A percentile compares a stretch with the other conserved stretches of the same genome.
phyloP scores from a whole-genome alignment of 2,888 invertebrate genomes.

The Julus scanicus region DNA sequence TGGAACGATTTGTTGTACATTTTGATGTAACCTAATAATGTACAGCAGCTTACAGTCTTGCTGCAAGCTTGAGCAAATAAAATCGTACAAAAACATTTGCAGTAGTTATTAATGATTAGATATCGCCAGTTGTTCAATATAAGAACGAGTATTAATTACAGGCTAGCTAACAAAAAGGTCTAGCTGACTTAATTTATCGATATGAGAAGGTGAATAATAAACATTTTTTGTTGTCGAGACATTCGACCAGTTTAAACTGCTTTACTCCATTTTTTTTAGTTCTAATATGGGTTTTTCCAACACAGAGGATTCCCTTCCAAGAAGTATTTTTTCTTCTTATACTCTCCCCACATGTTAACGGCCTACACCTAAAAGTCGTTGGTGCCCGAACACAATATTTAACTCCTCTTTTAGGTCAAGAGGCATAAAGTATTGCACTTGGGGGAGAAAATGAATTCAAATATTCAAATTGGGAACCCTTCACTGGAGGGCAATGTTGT shows the following conservation, averaged over 20 bases:
- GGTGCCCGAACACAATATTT: neutral
- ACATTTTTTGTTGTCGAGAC: neutral
- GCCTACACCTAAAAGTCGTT: neutral
- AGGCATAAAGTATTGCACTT: neutral
- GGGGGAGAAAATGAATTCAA: neutral
- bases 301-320: neutral
- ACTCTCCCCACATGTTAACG: neutral
- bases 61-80: neutral
- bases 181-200: neutral
- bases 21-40: neutral
- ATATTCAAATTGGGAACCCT: neutral
- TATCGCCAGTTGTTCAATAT: neutral
- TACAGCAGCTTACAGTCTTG: neutral
- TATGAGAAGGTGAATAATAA: neutral
- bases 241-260: neutral
- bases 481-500: neutral
- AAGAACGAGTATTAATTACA: neutral
- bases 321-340: neutral
- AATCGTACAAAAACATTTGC: neutral
- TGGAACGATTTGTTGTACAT: neutral
- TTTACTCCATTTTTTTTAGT: neutral
- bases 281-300: neutral
- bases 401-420: neutral
- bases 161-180: neutral
- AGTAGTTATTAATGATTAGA: neutral